phyloP scores from a whole-genome alignment of 1,140 invertebrate species.

The Eubasilissa regina region DNA sequence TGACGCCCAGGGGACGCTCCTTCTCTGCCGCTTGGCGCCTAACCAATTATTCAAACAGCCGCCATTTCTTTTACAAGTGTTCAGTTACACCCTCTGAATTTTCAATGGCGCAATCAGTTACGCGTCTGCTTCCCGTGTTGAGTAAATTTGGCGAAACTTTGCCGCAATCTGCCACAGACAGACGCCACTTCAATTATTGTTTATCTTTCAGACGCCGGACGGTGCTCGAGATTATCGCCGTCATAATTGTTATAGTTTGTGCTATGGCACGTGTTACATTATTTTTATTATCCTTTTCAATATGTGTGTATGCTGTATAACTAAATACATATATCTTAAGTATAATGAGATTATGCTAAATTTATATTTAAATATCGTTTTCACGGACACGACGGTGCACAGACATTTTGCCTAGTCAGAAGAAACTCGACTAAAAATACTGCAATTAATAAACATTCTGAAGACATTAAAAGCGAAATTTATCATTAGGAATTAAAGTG shows the following conservation, averaged over 20 bases:
- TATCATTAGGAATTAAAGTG: too few relatives aligned
- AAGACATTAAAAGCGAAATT: too few relatives aligned
- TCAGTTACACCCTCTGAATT: conserved; percentile 10
- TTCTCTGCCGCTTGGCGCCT: conserved; percentile 35
- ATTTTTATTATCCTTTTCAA: too few relatives aligned
- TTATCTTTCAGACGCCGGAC: not conserved
- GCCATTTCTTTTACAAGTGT: conserved; percentile 27
- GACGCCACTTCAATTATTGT: conserved; percentile 25
- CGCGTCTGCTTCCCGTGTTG: conserved; percentile 14
- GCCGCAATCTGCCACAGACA: not conserved
- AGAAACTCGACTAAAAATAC: too few relatives aligned
- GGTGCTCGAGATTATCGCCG: not conserved
- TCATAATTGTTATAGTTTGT: not conserved
- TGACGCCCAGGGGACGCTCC: conserved; percentile 18
- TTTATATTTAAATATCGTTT: too few relatives aligned
- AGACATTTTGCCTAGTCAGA: too few relatives aligned
- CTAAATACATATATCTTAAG: too few relatives aligned
- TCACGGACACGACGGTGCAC: too few relatives aligned
- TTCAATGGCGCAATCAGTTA: conserved; percentile 10
- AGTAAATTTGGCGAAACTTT: conserved; percentile 17
- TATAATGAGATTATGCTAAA: too few relatives aligned
- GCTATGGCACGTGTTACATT: too few relatives aligned
- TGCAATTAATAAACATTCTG: too few relatives aligned
- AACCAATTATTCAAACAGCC: conserved; percentile 10
- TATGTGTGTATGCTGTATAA: too few relatives aligned